Conservation (phyloP, 1,140 invertebrate species). For the Conus ventricosus region DNA sequence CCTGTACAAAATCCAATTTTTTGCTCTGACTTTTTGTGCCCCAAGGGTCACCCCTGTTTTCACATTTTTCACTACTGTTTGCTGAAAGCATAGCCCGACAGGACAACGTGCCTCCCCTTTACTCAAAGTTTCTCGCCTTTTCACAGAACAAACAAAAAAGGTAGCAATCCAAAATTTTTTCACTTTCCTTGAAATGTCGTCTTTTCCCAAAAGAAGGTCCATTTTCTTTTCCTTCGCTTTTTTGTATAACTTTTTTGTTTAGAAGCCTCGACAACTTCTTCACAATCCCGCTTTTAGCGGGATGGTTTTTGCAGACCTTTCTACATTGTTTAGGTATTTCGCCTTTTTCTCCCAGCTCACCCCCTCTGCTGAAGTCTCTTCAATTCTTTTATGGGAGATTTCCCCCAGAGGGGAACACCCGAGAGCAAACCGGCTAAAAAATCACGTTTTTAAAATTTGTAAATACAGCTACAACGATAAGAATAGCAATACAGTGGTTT, state of each 20-base stretch:
- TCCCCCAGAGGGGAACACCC: too few relatives aligned
- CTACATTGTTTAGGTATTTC: background rate
- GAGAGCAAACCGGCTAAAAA: too few relatives aligned
- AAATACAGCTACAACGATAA: too few relatives aligned
- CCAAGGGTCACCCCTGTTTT: too few relatives aligned
- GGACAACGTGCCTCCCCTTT: background rate
- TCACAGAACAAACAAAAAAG: slow-evolving; percentile 8
- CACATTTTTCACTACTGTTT: background rate
- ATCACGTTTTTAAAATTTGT: too few relatives aligned
- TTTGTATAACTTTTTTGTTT: background rate
- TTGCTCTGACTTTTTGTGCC: too few relatives aligned
- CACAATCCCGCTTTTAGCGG: background rate
- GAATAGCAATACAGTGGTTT: background rate
- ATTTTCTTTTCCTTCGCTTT: background rate
- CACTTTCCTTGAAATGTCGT: background rate
- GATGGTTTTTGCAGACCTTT: background rate
- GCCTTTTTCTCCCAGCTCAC: slow-evolving; percentile 5
- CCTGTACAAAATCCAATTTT: too few relatives aligned
- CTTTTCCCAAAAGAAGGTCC: background rate
- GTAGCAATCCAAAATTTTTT: background rate
- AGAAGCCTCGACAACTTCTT: background rate
- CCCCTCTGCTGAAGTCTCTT: background rate
- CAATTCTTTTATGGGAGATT: too few relatives aligned
- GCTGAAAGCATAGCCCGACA: slow-evolving; percentile 1
- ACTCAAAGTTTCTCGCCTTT: background rate